Base-by-base conservation (phyloP, 2,888 invertebrate species). In the Diarsia mendica region DNA sequence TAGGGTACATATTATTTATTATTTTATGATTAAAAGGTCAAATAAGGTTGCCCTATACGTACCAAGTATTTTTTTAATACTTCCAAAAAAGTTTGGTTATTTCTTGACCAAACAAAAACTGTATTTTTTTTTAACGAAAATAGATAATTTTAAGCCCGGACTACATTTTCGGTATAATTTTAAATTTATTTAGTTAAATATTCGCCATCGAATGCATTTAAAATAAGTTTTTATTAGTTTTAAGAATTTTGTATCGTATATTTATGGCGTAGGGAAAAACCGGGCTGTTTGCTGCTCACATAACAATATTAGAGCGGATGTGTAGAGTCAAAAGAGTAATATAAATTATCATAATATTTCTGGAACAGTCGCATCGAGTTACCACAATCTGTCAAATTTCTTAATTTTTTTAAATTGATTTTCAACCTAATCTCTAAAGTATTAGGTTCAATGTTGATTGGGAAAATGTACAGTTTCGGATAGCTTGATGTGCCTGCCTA, bases 231-330 rank as follows among this genome's bases (percentile, higher is more conserved):
- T 0, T 73, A 64, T 51, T 84, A 63, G 23, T 68, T 63, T 78
- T 77, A 79, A 72, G 64, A 39, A 53, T 74, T 63, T 68, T 10
- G 28, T 70, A 55, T 51, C 13, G 23, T 69, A 71, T 77, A 72
- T 75, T 53, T 74, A 11, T 80, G 82, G 84, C 77, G 55, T 71
- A 64, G 80, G 85, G 85, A 66, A 79, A 80, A 66, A 79, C 28
- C 44, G 89, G 89, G 86, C 53, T 44, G 88, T 90, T 91, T 91
- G 91, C 91, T 89, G 68, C 84, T 64, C 33, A 80, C 79, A 87
- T 89, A 87, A 76, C 58, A 9, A 44, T 1, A 18, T 0, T 23
- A 60, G 23, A 48, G 2, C 4, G 20, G 44, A n/a, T n/a, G 5
- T n/a, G 39, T 20, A 6, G 20, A 11, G 61, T 28, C 2, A 15